Evolutionary conservation across 2,888 invertebrate species (phyloP).

Genomic region (Athripsodes cinereus): DNA sequence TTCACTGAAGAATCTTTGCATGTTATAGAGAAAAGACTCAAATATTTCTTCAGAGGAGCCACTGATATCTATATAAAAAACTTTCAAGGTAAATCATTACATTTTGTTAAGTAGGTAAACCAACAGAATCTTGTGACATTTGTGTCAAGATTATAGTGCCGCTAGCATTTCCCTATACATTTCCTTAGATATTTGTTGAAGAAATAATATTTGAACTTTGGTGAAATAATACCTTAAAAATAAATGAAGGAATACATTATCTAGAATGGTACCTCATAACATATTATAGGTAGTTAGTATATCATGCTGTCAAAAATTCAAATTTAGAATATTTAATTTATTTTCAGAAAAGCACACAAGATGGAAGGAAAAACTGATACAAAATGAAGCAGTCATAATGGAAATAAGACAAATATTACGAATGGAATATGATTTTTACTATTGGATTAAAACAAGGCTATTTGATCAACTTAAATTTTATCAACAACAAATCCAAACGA

Average conservation of each 20-base stretch:
- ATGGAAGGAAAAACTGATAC: slow-evolving; percentile 32
- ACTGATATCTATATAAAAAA: slow-evolving; percentile 42
- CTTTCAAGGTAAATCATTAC: slow-evolving; percentile 40
- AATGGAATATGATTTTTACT: slow-evolving; percentile 53
- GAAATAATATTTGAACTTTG: not conserved
- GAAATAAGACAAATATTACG: slow-evolving; percentile 33
- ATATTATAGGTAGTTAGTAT: no score
- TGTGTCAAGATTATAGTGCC: no score
- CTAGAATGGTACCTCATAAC: no score
- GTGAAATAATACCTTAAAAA: not conserved
- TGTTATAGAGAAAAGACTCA: slow-evolving; percentile 46
- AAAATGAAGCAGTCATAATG: slow-evolving; percentile 19
- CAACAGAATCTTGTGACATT: slow-evolving; percentile 19
- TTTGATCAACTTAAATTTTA: slow-evolving; percentile 28
- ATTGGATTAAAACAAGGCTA: slow-evolving; percentile 49
- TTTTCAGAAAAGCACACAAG: slow-evolving; percentile 39
- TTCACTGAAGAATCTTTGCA: slow-evolving; percentile 50
- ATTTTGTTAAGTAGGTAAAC: not conserved
- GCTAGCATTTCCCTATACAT: not conserved
- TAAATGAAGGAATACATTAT: no score
- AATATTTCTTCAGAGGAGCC: slow-evolving; percentile 54
- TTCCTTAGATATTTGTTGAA: not conserved
- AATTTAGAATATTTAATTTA: slow-evolving; percentile 17
- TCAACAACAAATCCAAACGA: not conserved
- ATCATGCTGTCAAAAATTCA: no score